Evolutionary conservation across 2,113 vertebrate species (phyloP), one percentile per base, ranked within the genome.

Genomic region (Albula glossodonta): DNA sequence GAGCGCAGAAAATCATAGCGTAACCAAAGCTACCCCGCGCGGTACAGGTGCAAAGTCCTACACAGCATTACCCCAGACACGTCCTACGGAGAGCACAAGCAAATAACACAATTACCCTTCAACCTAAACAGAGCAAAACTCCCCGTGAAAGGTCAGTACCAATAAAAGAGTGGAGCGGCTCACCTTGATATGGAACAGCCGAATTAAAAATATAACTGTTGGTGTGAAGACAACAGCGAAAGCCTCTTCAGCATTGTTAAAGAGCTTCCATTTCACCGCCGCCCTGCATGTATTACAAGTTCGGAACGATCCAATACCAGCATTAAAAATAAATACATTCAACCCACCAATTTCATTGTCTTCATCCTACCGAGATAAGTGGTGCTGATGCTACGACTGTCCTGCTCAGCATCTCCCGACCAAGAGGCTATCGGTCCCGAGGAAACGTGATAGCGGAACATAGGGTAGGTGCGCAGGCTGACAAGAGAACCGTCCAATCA

Each of bases 401-500:
- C 87, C 70, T 87, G 90, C 87, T 89, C 93, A 91, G 92, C 91
- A 93, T 94, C 92, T 92, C 83, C 63, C 87, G 88, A 90, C 91
- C 83, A 66, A 87, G 78, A 74, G 78, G 79, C 89, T 88, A 88
- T 89, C 88, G 86, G 85, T 90, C 91, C 84, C 87, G 56, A 88
- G 86, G 87, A 87, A 89, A 83, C 90, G 10, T 87, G 88, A 92
- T 91, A 88, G 87, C 88, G 81, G 86, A 53, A 88, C 88, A 86
- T 86, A 31, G 90, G 51, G 84, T 83, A 89, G 91, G 90, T 92
- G 91, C 77, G 15, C 5, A 63, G 49, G 84, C 80, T 83, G 89
- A 91, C 88, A 91, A 82, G 85, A n/a, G 22, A 3, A 2, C 85
- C 63, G 86, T 41, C 95, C 95, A 95, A 96, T 96, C 90, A 87